phyloP scores from a whole-genome alignment of 2,113 vertebrate genomes.

The Rhagologus leucostigma region DNA sequence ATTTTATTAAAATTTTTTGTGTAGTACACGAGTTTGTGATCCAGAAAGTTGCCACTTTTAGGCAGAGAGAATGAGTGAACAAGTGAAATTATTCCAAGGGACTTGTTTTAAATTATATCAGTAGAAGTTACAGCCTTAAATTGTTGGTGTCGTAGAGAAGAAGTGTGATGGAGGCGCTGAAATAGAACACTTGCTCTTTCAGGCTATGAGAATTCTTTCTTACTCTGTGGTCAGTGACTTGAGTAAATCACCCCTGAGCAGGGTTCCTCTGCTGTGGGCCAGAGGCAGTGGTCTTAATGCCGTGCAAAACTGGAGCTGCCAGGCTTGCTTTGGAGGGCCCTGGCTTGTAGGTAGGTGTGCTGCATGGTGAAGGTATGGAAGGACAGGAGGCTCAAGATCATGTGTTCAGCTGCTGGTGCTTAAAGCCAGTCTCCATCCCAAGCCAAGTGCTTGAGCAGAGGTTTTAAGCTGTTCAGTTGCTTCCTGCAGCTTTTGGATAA shows the following conservation, averaged over 20 bases:
- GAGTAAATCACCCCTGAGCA: not conserved
- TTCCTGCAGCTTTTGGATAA: not conserved
- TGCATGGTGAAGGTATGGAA: not conserved
- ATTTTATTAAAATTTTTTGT: not conserved
- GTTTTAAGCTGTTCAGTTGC: not conserved
- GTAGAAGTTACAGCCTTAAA: not conserved
- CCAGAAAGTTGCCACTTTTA: not conserved
- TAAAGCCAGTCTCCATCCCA: not conserved
- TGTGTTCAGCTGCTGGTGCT: not conserved
- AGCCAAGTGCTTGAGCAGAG: not conserved
- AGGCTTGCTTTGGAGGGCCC: not conserved
- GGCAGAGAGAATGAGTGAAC: not conserved
- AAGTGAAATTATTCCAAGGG: not conserved
- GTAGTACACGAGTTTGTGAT: rapidly evolving
- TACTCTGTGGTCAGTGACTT: not conserved
- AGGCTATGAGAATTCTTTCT: not conserved
- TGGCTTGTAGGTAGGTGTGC: not conserved
- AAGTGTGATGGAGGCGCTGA: not conserved
- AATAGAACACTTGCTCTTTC: not conserved
- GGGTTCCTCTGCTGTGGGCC: not conserved
- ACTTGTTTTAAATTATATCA: not conserved
- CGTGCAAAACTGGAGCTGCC: not conserved
- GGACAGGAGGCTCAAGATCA: not conserved
- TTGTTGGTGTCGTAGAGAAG: not conserved
- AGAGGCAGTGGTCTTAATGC: not conserved